Base-by-base conservation (phyloP, 37 sponge, comb jelly and placozoan species). In the Axinella damicornis region DNA sequence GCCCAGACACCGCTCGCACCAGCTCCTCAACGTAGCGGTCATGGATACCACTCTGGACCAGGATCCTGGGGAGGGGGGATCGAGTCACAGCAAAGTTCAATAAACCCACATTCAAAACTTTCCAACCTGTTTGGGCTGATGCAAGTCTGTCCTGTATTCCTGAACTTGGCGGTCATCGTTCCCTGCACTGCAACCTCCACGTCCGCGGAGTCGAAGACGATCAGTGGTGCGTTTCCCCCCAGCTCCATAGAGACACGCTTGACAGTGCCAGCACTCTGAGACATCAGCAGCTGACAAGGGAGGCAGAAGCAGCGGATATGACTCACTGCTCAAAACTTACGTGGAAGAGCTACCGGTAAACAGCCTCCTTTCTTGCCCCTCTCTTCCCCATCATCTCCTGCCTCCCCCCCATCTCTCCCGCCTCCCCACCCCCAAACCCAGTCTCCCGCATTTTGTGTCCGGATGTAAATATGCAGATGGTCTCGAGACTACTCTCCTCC, bases 211-310 rank as follows among this genome's bases (percentile, higher is more conserved):
- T 93, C 57, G 88, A 98, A 98, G n/a, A 98, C 95, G 35, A 98
- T 87, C 17, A 98, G 64, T 25, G 99, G 96, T 57, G 99, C 99
- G 74, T 98, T 96, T 5, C 99, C 99, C 21, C 99, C 99, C 24
- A 98, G 78, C 82, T 98, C 99, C 53, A 98, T 65, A 27, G 95
- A 92, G 20, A 96, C 34, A n/a, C 76, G 53, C 82, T 96, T 98
- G 24, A 96, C 80, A 53, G 90, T 81, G 19, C 65, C 68, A 32
- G 93, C 83, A 83, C 91, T 86, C 64, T 83, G 69, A 0, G 69
- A n/a, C 91, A 95, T 92, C 24, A 95, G 57, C 21, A 88, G 18
- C 93, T 92, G 77, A 9, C 9, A 46, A 46, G 9, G 46, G 9
- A 4, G 9, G 46, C 4, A 9, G 46, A 46, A 9, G 4, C 6